Evolutionary conservation across 2,797 vertebrate genomes (phyloP), one percentile per base, ranked within the genome.

Genomic region (Hippocampus kuda): DNA sequence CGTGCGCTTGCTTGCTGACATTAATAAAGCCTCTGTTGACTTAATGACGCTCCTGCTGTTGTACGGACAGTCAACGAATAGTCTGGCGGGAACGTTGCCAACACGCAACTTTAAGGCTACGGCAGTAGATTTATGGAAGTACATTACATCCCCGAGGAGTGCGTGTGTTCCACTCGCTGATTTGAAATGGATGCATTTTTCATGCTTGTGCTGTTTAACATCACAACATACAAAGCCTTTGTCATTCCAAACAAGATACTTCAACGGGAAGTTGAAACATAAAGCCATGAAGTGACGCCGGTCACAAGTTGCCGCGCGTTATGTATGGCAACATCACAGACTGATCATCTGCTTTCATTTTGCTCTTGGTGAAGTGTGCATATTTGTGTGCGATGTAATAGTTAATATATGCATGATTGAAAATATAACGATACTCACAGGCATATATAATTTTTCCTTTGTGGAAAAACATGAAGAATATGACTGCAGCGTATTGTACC

Each of bases 21-120:
- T 77, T 76, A 77, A 78, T 75, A 71, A 69, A 64, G 68, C 62
- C 74, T 56, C 53, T 72, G 70, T 79, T 78, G 70, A 74, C 73
- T 59, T 74, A 77, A 70, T 69, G 70, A 70, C 61, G 38, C 62
- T 26, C 41, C 41, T 13, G 42, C 24, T 59, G 24, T 59, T 27
- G 56, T 57, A 4, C 2, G 15, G 57, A 60, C 57, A 30, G 57
- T 60, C 13, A 30, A 5, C 27, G 8, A 60, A 60, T 60, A 20
- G 57, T 60, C 5, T 34, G 57, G 27, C 27, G 15, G 57, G 57
- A 34, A 34, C 27, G 27, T 60, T 30, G 57, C 26, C 57, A 57
- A 26, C 57, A 34, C 15, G 18, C 27, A 34, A 20, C 18, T 7
- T 27, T 34, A 34, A 60, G 53, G 53, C 22, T 2, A n/a, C 5